Evolutionary conservation across 2,113 vertebrate species (phyloP), one percentile per base, ranked within the genome.

Genomic region (Marmota monax): DNA sequence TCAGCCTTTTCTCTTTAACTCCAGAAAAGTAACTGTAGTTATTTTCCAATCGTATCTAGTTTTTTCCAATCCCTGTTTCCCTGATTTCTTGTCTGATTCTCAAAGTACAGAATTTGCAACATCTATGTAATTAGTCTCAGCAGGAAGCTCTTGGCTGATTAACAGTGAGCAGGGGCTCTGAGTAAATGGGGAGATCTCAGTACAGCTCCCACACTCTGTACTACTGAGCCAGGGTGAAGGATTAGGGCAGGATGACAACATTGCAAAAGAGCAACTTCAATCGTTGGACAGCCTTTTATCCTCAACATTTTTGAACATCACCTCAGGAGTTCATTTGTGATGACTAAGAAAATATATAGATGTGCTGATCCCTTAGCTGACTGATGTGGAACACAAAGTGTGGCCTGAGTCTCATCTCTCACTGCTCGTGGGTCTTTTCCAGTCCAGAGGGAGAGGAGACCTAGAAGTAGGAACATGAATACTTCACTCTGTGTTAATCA

Each of bases 251-350:
- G 88, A 13, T 16, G 37, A 79, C 82, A 82, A 45, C 39, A 73
- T 56, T 42, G 67, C n/a, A 92, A 96, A 79, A 58, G 58, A 74
- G 51, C 58, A 74, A 11, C 61, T 88, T 89, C 63, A 83, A 45
- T 45, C 34, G 2, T 51, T 27, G 17, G 18, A 51, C 58, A 63
- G 58, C n/a, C 61, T 77, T 94, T 78, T 20, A 63, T 29, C 67
- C 80, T 73, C 51, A 63, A 82, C 70, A 42, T 88, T 67, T 88
- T 90, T 29, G 42, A 58, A 53, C 58, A 79, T 18, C 29, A 76
- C 27, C 23, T 20, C 51, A 23, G 58, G n/a, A 37, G 6, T 7
- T 72, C 32, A 3, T 56, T 72, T 32, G 13, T 32, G 63, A 42
- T 4, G 42, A 51, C 2, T 42, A 25, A 88, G 34, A 67, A 72